These are phyloP conservation scores for Pseudorhiza aurosa DNA, from an alignment of 30 jellyfish, hydroid and myxozoan species.

Conservation along the genomic window DNA sequence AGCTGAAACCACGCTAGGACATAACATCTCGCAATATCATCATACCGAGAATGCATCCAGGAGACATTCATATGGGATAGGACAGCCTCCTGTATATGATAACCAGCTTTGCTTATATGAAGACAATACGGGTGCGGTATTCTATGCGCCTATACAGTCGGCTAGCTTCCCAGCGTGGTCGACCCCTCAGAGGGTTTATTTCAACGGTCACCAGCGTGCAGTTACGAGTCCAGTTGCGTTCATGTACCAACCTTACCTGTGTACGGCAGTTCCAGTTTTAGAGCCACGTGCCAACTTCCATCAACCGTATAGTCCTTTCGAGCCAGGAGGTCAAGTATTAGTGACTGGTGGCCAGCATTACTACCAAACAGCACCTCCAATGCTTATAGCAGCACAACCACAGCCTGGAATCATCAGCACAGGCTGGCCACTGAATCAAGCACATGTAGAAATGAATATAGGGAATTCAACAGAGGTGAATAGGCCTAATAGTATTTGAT, in stretches of 20 bases:
- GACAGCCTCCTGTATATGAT: background rate
- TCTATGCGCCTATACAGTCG: background rate
- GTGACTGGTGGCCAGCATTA: background rate
- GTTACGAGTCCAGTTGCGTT: background rate
- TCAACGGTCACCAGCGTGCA: background rate
- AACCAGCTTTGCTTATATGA: background rate
- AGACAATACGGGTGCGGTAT: background rate
- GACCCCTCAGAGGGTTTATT: background rate
- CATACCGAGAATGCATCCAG: background rate
- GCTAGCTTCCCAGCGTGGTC: background rate
- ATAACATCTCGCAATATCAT: background rate
- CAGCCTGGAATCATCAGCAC: background rate
- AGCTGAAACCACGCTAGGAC: background rate
- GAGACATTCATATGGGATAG: background rate
- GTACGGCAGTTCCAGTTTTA: background rate
- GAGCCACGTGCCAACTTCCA: background rate
- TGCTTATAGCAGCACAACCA: background rate
- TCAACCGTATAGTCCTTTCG: background rate
- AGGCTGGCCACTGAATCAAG: background rate
- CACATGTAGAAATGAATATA: background rate
- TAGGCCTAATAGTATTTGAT: slow-evolving; percentile 2
- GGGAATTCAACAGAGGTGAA: background rate
- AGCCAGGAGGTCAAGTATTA: background rate
- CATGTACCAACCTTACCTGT: background rate
- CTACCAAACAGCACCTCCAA: background rate